A percentile compares a stretch with the other conserved stretches of the same genome.
Conservation (phyloP, 2,113 vertebrate species). For the Phocoena sinus region DNA sequence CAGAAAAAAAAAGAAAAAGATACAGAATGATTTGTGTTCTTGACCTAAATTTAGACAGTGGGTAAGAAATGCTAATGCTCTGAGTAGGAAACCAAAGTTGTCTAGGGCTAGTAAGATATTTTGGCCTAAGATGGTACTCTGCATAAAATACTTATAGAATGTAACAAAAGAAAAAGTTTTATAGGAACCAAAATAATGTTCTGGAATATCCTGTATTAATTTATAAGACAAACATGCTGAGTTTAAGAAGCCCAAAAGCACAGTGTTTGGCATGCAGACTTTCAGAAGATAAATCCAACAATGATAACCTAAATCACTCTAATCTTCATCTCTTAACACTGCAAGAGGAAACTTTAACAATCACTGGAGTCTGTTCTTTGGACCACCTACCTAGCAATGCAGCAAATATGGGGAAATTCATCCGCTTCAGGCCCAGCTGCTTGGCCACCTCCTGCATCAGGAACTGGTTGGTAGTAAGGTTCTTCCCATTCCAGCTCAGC, state of each 20-base stretch:
- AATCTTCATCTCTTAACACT: background rate
- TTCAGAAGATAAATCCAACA: constrained; percentile 26
- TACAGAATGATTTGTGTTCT: background rate
- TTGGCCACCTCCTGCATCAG: constrained; percentile 92
- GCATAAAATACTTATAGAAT: background rate
- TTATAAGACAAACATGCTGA: constrained; percentile 5
- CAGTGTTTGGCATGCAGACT: background rate
- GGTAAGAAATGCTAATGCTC: background rate
- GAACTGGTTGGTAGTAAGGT: constrained; percentile 94
- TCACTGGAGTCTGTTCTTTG: background rate
- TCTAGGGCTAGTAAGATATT: background rate
- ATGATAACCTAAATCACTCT: background rate
- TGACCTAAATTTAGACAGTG: background rate
- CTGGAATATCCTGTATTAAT: constrained; percentile 6
- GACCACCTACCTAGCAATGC: constrained; percentile 87
- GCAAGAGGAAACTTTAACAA: background rate
- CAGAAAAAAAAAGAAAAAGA: constrained; percentile 24
- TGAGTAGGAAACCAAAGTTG: background rate
- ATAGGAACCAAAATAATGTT: constrained; percentile 6
- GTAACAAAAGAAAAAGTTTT: background rate
- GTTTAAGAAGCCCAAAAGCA: constrained; percentile 23
- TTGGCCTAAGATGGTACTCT: background rate
- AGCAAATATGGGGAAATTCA: constrained; percentile 92
- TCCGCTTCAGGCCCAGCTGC: constrained; percentile 91
- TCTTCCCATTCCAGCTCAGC: constrained; percentile 95